These are phyloP conservation scores for Muraenolepis orangiensis DNA, from an alignment of 2,797 vertebrate species.

Conservation along the genomic window DNA sequence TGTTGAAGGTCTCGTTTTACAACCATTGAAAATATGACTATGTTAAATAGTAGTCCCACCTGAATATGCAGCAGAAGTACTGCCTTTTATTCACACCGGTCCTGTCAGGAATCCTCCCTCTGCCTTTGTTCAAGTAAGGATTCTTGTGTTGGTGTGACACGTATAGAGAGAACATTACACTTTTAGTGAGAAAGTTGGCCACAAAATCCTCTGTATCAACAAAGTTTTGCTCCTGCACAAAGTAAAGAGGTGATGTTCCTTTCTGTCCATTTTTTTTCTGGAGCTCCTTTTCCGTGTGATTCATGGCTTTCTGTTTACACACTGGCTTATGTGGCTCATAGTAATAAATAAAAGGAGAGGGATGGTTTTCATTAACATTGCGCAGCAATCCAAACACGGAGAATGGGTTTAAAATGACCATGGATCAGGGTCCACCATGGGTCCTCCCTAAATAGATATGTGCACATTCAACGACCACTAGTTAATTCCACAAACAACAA, in stretches of 20 bases:
- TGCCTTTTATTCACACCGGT: not conserved
- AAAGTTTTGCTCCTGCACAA: not conserved
- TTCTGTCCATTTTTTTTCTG: not conserved
- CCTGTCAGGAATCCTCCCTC: not conserved
- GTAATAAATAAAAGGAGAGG: not conserved
- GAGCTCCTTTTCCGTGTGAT: not conserved
- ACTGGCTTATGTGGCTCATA: not conserved
- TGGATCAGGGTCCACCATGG: not conserved
- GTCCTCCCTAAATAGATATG: not conserved
- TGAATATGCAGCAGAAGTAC: not conserved
- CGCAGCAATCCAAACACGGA: not conserved
- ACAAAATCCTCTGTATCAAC: not conserved
- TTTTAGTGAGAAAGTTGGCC: not conserved
- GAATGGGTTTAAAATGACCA: not conserved
- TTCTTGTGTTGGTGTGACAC: not conserved
- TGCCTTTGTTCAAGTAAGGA: not conserved
- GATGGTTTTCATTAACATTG: not conserved
- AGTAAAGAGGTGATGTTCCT: not conserved
- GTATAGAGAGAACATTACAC: not conserved
- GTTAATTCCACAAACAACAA: not conserved
- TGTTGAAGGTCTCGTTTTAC: not conserved
- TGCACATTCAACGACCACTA: not conserved
- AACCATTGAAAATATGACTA: not conserved
- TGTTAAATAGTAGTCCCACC: not conserved
- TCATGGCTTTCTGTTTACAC: not conserved